Evolutionary conservation across 2,113 vertebrate species (phyloP).

Genomic region (Gasterosteus nipponicus): DNA sequence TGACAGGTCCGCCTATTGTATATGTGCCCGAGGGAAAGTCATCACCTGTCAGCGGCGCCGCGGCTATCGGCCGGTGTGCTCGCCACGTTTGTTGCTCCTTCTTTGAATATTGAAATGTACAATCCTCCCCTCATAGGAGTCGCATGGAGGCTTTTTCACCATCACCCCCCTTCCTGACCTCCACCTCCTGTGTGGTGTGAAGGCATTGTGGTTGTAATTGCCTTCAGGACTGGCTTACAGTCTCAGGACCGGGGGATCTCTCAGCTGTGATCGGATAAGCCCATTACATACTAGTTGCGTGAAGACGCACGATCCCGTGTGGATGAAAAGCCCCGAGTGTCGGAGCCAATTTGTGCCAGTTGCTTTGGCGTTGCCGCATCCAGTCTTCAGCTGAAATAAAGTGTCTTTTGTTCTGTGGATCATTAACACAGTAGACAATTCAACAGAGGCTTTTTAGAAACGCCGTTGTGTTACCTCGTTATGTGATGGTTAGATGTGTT

Average conservation of each 20-base stretch:
- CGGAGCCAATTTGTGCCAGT: constrained; percentile 65
- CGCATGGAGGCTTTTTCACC: constrained; percentile 19
- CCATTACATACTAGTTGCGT: constrained; percentile 75
- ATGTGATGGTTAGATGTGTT: neutral
- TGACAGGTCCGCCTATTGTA: constrained; percentile 61
- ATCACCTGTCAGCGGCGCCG: constrained; percentile 58
- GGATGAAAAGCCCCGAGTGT: constrained; percentile 39
- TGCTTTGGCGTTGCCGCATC: constrained; percentile 43
- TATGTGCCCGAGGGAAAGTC: constrained; percentile 54
- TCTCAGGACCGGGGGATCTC: constrained; percentile 51
- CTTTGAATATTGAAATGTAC: constrained; percentile 59
- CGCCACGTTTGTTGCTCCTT: constrained; percentile 34
- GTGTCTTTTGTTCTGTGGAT: constrained; percentile 48
- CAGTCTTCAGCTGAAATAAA: constrained; percentile 30
- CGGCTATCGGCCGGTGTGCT: constrained; percentile 45
- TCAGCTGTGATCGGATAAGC: constrained; percentile 75
- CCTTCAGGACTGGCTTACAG: constrained; percentile 63
- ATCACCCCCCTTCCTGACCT: neutral
- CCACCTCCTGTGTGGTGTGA: constrained; percentile 22
- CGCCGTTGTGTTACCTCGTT: neutral
- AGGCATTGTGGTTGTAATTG: constrained; percentile 66
- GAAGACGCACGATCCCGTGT: constrained; percentile 59
- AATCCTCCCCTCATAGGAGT: constrained; percentile 27
- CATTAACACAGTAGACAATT: constrained; percentile 48
- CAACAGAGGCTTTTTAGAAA: neutral